Conservation (phyloP, 2,797 vertebrate genomes). For the Anableps anableps region DNA sequence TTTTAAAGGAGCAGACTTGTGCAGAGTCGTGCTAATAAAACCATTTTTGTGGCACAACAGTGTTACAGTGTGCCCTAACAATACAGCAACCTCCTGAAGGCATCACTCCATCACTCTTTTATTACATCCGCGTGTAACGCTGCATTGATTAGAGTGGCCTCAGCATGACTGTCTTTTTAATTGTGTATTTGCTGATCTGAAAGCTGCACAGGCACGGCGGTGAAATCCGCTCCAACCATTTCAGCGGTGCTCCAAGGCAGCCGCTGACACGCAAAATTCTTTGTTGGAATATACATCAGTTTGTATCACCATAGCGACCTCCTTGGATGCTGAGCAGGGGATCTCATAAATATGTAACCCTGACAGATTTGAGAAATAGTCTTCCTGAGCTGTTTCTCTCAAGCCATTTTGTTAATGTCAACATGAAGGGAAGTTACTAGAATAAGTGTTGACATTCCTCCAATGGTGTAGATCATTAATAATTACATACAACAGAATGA, state of each 20-base stretch:
- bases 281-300: conserved; percentile 80
- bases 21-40: conserved; percentile 63
- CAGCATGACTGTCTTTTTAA: conserved; percentile 77
- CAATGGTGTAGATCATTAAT: conserved; percentile 77
- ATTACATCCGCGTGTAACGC: conserved; percentile 74
- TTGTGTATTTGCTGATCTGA: conserved; percentile 74
- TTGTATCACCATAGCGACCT: conserved; percentile 80
- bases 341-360: conserved; percentile 83
- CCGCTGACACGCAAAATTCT: conserved; percentile 74
- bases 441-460: conserved; percentile 79
- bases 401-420: conserved; percentile 82
- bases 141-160: conserved; percentile 75
- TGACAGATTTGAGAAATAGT: conserved; percentile 82
- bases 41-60: conserved; percentile 67
- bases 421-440: conserved; percentile 77
- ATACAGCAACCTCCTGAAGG: conserved; percentile 68
- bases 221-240: conserved; percentile 65
- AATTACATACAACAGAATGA: conserved; percentile 63
- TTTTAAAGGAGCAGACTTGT: conserved; percentile 47
- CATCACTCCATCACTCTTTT: conserved; percentile 75
- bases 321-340: conserved; percentile 76
- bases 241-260: conserved; percentile 71
- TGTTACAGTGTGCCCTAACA: conserved; percentile 59
- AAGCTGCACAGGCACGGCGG: conserved; percentile 50
- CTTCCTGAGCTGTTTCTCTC: conserved; percentile 77